Evolutionary conservation across 37 sponge, comb jelly and placozoan species (phyloP).

Genomic region (Agelas oroides): DNA sequence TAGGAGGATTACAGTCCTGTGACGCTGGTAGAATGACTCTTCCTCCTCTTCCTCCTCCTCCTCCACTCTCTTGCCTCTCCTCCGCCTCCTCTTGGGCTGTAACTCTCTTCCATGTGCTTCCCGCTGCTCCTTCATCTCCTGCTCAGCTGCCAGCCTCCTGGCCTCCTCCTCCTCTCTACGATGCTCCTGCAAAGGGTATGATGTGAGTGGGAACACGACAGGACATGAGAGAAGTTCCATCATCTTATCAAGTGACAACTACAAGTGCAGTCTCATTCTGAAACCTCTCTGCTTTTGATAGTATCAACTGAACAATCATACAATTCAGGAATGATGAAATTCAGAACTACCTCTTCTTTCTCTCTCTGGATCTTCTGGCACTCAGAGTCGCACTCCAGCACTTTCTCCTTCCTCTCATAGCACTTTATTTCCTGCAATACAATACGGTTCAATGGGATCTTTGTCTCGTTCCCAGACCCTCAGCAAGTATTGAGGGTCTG

Average conservation of each 20-base stretch:
- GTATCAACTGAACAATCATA: no score
- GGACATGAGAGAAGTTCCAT: no score
- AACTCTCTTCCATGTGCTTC: slow-evolving; percentile 43
- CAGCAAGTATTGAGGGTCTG: not conserved
- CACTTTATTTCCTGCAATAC: slow-evolving; percentile 59
- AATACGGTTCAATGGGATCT: not conserved
- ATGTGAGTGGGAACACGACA: no score
- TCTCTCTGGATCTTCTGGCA: slow-evolving; percentile 29
- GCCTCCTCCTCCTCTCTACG: slow-evolving; percentile 1
- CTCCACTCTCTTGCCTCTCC: not conserved
- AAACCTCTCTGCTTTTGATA: no score
- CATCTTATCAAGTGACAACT: no score
- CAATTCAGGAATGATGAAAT: no score
- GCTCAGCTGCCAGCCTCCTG: slow-evolving; percentile 2
- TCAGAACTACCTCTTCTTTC: slow-evolving; percentile 57
- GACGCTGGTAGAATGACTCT: no score
- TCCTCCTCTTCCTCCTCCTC: not conserved
- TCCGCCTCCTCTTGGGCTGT: slow-evolving; percentile 23
- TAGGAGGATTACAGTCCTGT: no score
- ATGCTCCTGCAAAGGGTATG: not conserved
- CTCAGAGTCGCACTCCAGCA: slow-evolving; percentile 51
- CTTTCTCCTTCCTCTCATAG: slow-evolving; percentile 20
- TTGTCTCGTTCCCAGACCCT: no score
- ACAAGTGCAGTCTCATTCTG: no score
- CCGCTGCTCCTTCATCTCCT: slow-evolving; percentile 33